Conservation (phyloP, 2,888 invertebrate species). For the Erebia aethiops region DNA sequence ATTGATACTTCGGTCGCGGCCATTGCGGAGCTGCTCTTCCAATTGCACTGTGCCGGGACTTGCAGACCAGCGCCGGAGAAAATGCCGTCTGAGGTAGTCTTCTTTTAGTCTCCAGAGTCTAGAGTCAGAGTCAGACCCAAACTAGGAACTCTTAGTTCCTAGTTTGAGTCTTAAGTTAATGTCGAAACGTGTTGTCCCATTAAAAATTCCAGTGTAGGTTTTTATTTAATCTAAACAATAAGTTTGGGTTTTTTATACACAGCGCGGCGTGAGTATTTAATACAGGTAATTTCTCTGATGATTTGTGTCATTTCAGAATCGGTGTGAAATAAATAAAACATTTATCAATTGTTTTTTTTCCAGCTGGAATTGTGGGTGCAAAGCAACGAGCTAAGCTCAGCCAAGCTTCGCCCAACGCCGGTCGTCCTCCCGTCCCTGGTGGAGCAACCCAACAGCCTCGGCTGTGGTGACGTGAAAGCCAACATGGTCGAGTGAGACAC, state of each 20-base stretch:
- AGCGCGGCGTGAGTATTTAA: too few species aligned
- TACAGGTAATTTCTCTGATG: too few species aligned
- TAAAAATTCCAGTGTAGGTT: too few species aligned
- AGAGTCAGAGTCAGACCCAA: too few species aligned
- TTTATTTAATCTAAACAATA: too few species aligned
- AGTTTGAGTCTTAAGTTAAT: too few species aligned
- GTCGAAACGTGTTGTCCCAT: too few species aligned
- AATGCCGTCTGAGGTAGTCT: constrained; percentile 71
- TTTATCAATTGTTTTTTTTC: constrained; percentile 40
- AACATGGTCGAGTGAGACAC: constrained; percentile 59
- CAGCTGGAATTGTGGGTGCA: constrained; percentile 80
- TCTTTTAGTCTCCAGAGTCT: neutral
- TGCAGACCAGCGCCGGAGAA: constrained; percentile 65
- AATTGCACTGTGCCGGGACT: constrained; percentile 77
- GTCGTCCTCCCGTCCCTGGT: constrained; percentile 49
- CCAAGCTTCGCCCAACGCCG: constrained; percentile 61
- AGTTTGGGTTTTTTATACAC: too few species aligned
- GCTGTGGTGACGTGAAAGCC: constrained; percentile 66
- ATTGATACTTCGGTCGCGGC: constrained; percentile 82
- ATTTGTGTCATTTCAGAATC: too few species aligned
- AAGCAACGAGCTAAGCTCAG: constrained; percentile 77
- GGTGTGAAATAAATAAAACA: too few species aligned
- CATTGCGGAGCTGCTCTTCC: constrained; percentile 73
- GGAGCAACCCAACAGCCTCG: constrained; percentile 51
- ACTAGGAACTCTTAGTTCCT: too few species aligned